Conservation (phyloP, 2,888 invertebrate genomes). For the Drosophila mulleri region DNA sequence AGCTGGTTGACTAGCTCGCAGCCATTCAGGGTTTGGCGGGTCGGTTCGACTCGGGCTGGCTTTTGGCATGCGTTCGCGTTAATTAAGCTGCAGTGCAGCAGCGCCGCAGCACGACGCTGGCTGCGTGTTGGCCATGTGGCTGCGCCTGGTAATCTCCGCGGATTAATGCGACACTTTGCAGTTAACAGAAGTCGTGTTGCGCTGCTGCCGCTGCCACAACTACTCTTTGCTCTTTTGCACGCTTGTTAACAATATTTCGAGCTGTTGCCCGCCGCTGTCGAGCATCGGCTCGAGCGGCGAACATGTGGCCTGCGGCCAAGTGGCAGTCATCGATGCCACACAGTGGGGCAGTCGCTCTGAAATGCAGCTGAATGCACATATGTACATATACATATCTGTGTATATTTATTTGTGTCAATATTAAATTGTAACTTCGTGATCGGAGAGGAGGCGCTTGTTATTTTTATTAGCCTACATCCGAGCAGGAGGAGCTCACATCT, state of each 20-base stretch:
- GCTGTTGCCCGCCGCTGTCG: slow-evolving; percentile 49
- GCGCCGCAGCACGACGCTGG: slow-evolving; percentile 31
- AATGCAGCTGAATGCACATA: slow-evolving; percentile 8
- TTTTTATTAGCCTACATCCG: background rate
- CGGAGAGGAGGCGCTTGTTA: background rate
- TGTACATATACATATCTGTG: background rate
- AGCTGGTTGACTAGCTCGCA: slow-evolving; percentile 47
- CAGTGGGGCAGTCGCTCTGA: slow-evolving; percentile 36
- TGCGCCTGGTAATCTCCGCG: slow-evolving; percentile 72
- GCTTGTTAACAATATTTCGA: slow-evolving; percentile 77
- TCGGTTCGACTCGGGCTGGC: slow-evolving; percentile 40
- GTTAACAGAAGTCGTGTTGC: slow-evolving; percentile 69
- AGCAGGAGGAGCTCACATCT: slow-evolving; percentile 8
- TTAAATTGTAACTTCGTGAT: slow-evolving; percentile 10
- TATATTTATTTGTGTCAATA: slow-evolving; percentile 6
- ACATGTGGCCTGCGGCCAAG: slow-evolving; percentile 72
- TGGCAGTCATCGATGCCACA: slow-evolving; percentile 42
- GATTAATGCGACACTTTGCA: slow-evolving; percentile 76
- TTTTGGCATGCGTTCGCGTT: slow-evolving; percentile 74
- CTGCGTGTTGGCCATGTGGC: slow-evolving; percentile 60
- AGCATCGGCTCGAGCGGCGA: slow-evolving; percentile 24
- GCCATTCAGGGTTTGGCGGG: slow-evolving; percentile 31
- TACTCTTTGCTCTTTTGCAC: slow-evolving; percentile 63
- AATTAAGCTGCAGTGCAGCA: slow-evolving; percentile 70
- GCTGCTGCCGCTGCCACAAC: slow-evolving; percentile 24